Evolutionary conservation across 2,797 vertebrate genomes (phyloP), one percentile per base, ranked within the genome.

Genomic region (Platyrinchus mystaceus): DNA sequence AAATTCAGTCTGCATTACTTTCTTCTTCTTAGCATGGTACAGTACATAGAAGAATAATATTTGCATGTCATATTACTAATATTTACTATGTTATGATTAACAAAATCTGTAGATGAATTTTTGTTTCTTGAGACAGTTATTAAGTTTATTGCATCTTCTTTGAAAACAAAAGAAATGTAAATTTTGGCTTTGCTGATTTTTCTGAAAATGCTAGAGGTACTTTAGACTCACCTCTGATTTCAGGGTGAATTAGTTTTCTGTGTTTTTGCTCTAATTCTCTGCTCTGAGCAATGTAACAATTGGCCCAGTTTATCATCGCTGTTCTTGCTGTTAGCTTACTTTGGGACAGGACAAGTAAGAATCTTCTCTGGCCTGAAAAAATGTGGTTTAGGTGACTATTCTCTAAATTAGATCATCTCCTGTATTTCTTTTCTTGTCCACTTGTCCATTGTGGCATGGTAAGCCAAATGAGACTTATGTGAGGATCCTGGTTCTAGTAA

Each of bases 61-160:
- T 97, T 96, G 74, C 84, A 84, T 95, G 90, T 87, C 27, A 9
- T 90, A 74, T 97, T 95, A 93, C 77, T 96, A 95, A 85, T 95
- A 92, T 91, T 94, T 94, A 85, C 88, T 92, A 68, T 64, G 41
- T 58, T 91, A 85, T 62, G 28, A 63, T 92, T 87, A 58, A 53
- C 11, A 37, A 43, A 93, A 95, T 67, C 59, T 62, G 27, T 80
- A 76, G 47, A 81, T 52, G 17, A 77, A 73, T 75, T 87, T 46
- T 20, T 96, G 41, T 85, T 93, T 93, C 77, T 95, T 60, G 28
- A 76, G 52, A 23, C 5, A 43, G 18, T 64, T 1, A 1, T 14
- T 76, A 78, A 32, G 24, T 73, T 84, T 70, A 84, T 76, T 76
- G 79, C 10, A 22, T 81, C 20, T 32, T 49, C 34, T 69, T 46